These are phyloP conservation scores for Alentia gelatinosa DNA, from an alignment of 2,888 invertebrate genomes.

Conservation along the genomic window DNA sequence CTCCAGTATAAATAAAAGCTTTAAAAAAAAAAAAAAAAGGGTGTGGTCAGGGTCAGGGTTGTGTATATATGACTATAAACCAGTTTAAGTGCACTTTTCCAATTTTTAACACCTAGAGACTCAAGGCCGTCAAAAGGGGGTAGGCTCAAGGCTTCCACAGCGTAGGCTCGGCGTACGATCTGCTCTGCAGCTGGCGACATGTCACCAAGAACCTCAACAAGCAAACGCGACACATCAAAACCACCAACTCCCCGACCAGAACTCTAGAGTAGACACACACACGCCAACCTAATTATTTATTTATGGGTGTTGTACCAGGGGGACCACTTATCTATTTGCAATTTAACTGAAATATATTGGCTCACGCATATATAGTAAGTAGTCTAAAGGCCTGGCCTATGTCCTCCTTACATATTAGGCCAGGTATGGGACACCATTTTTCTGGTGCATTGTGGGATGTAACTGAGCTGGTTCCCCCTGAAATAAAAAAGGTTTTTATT, in stretches of 20 bases:
- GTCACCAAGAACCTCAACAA: not conserved
- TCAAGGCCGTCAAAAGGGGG: no score
- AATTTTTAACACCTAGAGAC: no score
- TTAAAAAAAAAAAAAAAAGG: no score
- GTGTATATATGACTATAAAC: no score
- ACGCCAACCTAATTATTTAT: not conserved
- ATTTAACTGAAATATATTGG: not conserved
- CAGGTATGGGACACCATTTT: not conserved
- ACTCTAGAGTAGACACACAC: slow-evolving; percentile 8
- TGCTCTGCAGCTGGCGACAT: slow-evolving; percentile 1
- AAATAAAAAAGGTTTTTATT: no score
- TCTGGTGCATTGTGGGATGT: not conserved
- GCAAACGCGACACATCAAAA: slow-evolving; percentile 18
- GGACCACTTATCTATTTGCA: not conserved
- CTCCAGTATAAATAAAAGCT: no score
- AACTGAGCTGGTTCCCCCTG: no score
- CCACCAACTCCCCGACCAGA: slow-evolving; percentile 20
- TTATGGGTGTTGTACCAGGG: not conserved
- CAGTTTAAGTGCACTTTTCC: no score
- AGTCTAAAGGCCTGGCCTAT: no score
- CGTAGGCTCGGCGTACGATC: not conserved
- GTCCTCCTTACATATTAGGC: not conserved
- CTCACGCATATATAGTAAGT: no score
- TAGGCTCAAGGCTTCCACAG: no score
- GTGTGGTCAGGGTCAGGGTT: no score